Base-by-base conservation (phyloP, 2,113 vertebrate species). In the Microcebus murinus region DNA sequence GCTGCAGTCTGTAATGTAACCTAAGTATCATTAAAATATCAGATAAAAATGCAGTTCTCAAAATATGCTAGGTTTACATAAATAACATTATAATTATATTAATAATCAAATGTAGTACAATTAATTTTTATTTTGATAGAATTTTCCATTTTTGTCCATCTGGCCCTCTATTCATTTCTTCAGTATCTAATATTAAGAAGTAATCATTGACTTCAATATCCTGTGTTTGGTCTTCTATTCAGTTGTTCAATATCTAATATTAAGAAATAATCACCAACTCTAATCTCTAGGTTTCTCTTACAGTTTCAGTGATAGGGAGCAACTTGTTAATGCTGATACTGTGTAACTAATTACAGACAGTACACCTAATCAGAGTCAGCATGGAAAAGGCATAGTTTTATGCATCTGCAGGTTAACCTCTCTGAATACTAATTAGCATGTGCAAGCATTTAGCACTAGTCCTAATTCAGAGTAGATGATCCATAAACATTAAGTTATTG, bases 201-300 rank as follows among this genome's bases (percentile, higher is more conserved):
- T 70, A 96, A 94, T 81, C 45, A 88, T 15, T 94, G n/a, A 73
- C 36, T 89, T 55, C 57, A 45, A 12, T 83, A 29, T 90, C 36
- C 8, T 94, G 9, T 90, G 8, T 87, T 86, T 92, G 45, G 34
- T 5, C 11, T 21, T 65, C 6, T 95, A 74, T 93, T 91, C 74
- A 90, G 27, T 52, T 97, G n/a, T 65, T 91, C 42, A 87, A 29
- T 96, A 79, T 79, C 61, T 89, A 93, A 86, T 91, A 86, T 52
- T 88, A 93, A 95, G 57, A 89, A 95, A 70, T 86, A 83, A 94
- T 80, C 39, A 80, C 17, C 3, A 14, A 59, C 50, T 90, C 15
- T 7, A 36, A 59, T 96, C 95, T 94, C 39, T 3, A 89, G 65
- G 65, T 55, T 95, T 87, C 29, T 50, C 4, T 80, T 85, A 4